Base-by-base conservation (phyloP, 2,797 vertebrate species). In the Sardinella longiceps region DNA sequence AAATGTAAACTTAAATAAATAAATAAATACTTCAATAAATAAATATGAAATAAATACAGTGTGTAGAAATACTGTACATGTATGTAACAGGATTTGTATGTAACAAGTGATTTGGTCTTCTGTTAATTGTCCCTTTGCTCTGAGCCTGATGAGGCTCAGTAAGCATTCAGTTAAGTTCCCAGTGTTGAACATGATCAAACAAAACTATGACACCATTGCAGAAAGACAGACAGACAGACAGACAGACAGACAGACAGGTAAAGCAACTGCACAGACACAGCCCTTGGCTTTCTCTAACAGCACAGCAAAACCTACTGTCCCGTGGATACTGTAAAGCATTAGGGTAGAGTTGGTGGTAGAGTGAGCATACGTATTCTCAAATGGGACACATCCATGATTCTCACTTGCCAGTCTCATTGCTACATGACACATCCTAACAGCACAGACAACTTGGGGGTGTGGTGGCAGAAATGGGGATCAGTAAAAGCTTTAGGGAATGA, bases 1-100 rank as follows among this genome's bases (percentile, higher is more conserved):
- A 77, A 77, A 77, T 77, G 70, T 37, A 70, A 9, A 48, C 46
- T n/a, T n/a, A 48, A 48, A 23, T 50, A 70, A 70, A 70, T 70
- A 77, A 77, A 77, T 51, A 43, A 80, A 80, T 39, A 74, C 74
- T 50, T 74, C 53, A 37, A 82, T 43, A 60, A 51, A 81, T 74
- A 39, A 51, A 81, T 50, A 33, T 10, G 9, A n/a, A 83, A 84
- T 53, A 84, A 83, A 66, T 46, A 82, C 53, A 60, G 15, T 45
- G 37, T 53, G 50, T 70, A 80, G 33, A 58, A 82, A 39, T 37
- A 30, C 30, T 46, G 63, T 77, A 84, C 70, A 39, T 50, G n/a
- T n/a, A 51, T 28, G n/a, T n/a, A 15, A 80, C 53, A 48, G 39
- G 23, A 15, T 58, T 37, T 28, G 5, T 39, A 77, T 43, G 33